Conservation (phyloP, 2,113 vertebrate genomes). For the Pteruthius melanotis region DNA sequence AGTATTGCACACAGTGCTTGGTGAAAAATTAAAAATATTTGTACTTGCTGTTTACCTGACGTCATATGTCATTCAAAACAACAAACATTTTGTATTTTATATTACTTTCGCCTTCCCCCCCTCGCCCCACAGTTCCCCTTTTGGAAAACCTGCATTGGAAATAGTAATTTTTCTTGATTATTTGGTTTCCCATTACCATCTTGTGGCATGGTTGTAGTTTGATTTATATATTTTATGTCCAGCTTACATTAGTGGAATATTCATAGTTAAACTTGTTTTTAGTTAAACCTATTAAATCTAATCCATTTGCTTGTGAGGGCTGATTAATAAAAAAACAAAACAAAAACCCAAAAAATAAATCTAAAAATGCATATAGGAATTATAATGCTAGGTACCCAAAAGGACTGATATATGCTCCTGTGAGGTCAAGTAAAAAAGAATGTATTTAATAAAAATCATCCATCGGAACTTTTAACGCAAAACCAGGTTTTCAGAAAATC, state of each 20-base stretch:
- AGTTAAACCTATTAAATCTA: not conserved
- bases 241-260: not conserved
- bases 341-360: not conserved
- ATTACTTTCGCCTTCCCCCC: not conserved
- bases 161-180: not conserved
- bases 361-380: not conserved
- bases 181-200: not conserved
- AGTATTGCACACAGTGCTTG: not conserved
- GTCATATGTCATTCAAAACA: not conserved
- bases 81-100: not conserved
- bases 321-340: not conserved
- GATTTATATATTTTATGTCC: not conserved
- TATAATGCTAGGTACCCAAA: not conserved
- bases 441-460: not conserved
- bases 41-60: not conserved
- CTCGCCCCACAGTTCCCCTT: rapidly evolving
- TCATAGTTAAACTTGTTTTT: not conserved
- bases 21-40: not conserved
- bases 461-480: not conserved
- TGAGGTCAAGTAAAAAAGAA: not conserved
- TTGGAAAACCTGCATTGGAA: not conserved
- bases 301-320: not conserved
- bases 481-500: not conserved
- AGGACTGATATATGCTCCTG: not conserved
- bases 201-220: not conserved